Evolutionary conservation across 2,797 vertebrate species (phyloP), one percentile per base, ranked within the genome.

Genomic region (Acipenser oxyrinchus): DNA sequence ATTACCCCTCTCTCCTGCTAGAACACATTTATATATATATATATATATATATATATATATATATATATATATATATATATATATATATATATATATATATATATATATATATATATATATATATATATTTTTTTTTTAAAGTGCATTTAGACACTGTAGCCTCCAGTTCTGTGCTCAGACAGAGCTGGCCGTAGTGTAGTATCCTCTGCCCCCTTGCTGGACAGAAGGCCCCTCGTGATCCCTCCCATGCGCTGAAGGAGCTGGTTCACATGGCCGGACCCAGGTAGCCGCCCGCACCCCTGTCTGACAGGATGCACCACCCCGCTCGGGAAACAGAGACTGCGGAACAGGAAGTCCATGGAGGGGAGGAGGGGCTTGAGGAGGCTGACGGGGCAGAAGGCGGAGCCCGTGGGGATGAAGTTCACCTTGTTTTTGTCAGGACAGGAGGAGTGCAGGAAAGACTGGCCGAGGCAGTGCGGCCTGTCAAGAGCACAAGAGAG

Each of bases 351-450:
- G 67, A 95, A 89, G 76, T 93, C 93, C 90, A 94, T 86, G 49
- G 86, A 89, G 48, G 94, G 95, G 74, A 95, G 89, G 7, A 95
- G 91, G 53, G 95, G 94, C 76, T 94, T 95, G 72, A 93, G 88
- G 60, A 97, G 85, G 73, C 88, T 94, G 79, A 97, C 94, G 0
- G 91, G 94, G 81, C 94, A 97, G 86, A 97, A 97, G 78, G 93
- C 95, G 0, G 95, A 96, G 71, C 94, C 95, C 10, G 93, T 94
- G 1, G 95, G 91, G 67, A 90, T 94, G 75, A 97, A 97, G 81
- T 96, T 95, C 68, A 97, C 93, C 84, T 97, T 97, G 84, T 95
- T 96, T 73, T 93, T 95, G 77, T 97, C 95, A 0, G 95, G 95
- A 70, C 94, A 96, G 73, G 92, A 95, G 4, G 37, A 37, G 70